phyloP scores from a whole-genome alignment of 53 echinoderm and acorn worm genomes.

The Paracentrotus lividus region DNA sequence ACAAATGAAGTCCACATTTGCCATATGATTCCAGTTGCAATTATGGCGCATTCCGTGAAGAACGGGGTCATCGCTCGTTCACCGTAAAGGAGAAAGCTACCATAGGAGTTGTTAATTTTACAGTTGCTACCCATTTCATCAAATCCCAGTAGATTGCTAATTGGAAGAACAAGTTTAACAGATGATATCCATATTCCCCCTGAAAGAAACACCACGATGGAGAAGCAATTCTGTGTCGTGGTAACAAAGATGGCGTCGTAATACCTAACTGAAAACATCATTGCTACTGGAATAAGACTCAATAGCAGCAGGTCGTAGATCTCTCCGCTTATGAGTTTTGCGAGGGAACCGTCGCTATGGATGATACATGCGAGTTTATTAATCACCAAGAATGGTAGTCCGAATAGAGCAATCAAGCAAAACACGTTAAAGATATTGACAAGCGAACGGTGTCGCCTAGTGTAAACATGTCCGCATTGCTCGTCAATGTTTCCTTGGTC shows the following conservation, averaged over 20 bases:
- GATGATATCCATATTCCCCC: slow-evolving; percentile 43
- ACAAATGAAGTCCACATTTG: slow-evolving; percentile 48
- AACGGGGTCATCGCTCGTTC: slow-evolving; percentile 29
- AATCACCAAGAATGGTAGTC: neutral
- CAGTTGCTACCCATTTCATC: neutral
- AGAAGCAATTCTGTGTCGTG: neutral
- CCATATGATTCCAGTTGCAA: slow-evolving; percentile 15
- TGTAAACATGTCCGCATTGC: neutral
- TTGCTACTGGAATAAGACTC: slow-evolving; percentile 42
- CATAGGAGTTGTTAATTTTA: neutral
- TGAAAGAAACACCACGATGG: slow-evolving; percentile 19
- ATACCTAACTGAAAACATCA: slow-evolving; percentile 19
- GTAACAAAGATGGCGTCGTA: slow-evolving; percentile 59
- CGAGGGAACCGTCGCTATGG: neutral
- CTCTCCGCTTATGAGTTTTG: neutral
- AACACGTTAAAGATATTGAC: slow-evolving; percentile 33
- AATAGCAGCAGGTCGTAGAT: neutral
- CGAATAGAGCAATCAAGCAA: slow-evolving; percentile 33
- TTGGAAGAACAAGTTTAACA: neutral
- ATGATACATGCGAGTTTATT: slow-evolving; percentile 30
- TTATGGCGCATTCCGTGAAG: slow-evolving; percentile 40
- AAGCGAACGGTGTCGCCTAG: slow-evolving; percentile 19
- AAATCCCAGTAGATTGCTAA: slow-evolving; percentile 5
- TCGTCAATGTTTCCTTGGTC: neutral
- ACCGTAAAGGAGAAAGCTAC: neutral